Evolutionary conservation across 2,797 vertebrate genomes (phyloP), one percentile per base, ranked within the genome.

Genomic region (Gymnothorax javanicus): DNA sequence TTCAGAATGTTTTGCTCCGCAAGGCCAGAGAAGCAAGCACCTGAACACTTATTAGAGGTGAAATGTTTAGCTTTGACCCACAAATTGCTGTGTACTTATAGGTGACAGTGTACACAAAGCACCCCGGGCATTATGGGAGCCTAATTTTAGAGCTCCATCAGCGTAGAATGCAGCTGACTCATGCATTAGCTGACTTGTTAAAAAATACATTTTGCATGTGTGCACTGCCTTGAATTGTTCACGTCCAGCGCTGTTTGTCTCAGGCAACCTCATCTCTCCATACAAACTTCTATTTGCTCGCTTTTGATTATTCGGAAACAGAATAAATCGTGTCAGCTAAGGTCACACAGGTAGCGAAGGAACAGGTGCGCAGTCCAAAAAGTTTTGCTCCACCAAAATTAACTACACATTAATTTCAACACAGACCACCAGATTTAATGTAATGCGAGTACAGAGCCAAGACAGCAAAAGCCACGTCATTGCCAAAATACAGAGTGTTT

Each of bases 31-130:
- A 86, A 86, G 0, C 82, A 87, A 82, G 83, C 33, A 89, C 86
- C 84, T 88, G 77, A 86, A 86, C 87, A 86, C 85, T 67, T 87
- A 82, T 85, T 85, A 85, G 86, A 20, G 87, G 86, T 86, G 86
- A 25, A 87, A 85, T 33, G 27, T 89, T 43, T 73, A 43, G 57
- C 60, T 82, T 67, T 87, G 82, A 57, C 67, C 86, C 75, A 85
- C 85, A 87, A 89, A 91, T 91, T 85, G 90, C 87, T 88, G 86
- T 85, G 73, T 87, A 89, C 87, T 88, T 87, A 88, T 85, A 87
- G 81, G 77, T 79, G 87, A 89, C 89, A 88, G 88, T 23, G 86
- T 84, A 8, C 73, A 77, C 52, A 81, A 85, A 88, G 73, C 73
- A 75, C 83, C 56, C 59, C 77, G 62, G 84, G 83, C 57, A 69